Evolutionary conservation across 2,797 vertebrate genomes (phyloP).

Genomic region (Sebastes kiyomatsui): DNA sequence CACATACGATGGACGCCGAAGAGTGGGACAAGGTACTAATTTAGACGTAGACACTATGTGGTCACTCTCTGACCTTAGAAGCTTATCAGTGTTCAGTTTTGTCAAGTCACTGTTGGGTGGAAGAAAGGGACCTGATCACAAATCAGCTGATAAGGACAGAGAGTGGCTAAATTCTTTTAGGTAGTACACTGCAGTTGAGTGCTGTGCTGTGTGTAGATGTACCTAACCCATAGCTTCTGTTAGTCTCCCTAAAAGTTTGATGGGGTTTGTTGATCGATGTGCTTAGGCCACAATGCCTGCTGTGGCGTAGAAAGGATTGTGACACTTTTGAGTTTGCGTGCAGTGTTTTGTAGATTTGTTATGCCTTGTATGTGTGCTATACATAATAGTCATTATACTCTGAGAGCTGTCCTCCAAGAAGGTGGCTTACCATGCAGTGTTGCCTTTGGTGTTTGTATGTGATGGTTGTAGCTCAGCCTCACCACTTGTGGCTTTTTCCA

Average conservation of each 20-base stretch:
- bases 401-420: slow-evolving; percentile 40
- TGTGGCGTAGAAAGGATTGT: slow-evolving; percentile 76
- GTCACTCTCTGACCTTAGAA: slow-evolving; percentile 64
- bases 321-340: slow-evolving; percentile 69
- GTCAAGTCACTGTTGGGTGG: neutral
- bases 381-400: slow-evolving; percentile 51
- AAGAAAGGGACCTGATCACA: slow-evolving; percentile 25
- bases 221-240: slow-evolving; percentile 78
- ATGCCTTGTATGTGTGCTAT: slow-evolving; percentile 73
- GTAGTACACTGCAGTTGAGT: slow-evolving; percentile 70
- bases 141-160: slow-evolving; percentile 64
- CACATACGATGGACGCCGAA: slow-evolving; percentile 83
- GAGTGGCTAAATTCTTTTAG: slow-evolving; percentile 48
- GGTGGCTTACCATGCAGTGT: slow-evolving; percentile 52
- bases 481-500: slow-evolving; percentile 58
- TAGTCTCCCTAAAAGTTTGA: slow-evolving; percentile 73
- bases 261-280: slow-evolving; percentile 77
- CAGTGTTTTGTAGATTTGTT: slow-evolving; percentile 76
- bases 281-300: slow-evolving; percentile 80
- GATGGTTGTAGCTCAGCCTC: slow-evolving; percentile 70
- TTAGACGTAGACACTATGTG: slow-evolving; percentile 61
- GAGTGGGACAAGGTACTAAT: slow-evolving; percentile 82
- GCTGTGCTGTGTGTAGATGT: slow-evolving; percentile 79
- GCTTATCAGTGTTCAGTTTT: slow-evolving; percentile 51
- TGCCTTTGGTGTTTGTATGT: slow-evolving; percentile 69